Conservation (phyloP, 2,797 vertebrate species). For the Gallinago solitaria region DNA sequence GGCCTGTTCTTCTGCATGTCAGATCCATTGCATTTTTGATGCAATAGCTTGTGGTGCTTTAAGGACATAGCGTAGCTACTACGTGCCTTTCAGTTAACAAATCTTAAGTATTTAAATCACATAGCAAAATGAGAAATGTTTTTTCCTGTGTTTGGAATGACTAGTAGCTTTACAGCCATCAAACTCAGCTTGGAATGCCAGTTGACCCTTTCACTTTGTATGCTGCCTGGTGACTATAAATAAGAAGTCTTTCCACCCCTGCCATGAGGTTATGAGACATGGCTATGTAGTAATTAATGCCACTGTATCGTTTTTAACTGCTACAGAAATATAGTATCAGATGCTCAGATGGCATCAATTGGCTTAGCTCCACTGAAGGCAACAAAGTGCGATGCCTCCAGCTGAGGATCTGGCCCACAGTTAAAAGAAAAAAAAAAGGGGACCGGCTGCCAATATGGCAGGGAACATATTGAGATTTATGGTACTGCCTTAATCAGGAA, state of each 20-base stretch:
- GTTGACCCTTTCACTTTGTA: conserved; percentile 13
- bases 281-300: conserved; percentile 49
- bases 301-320: conserved; percentile 34
- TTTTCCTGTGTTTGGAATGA: background rate
- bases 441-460: conserved; percentile 66
- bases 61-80: background rate
- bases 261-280: conserved; percentile 27
- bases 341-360: conserved; percentile 67
- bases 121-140: background rate
- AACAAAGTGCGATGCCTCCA: conserved; percentile 46
- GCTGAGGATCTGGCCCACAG: conserved; percentile 64
- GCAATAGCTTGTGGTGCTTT: background rate
- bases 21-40: conserved; percentile 10
- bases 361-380: conserved; percentile 58
- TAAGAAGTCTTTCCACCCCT: background rate
- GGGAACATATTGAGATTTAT: conserved; percentile 67
- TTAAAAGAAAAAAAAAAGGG: conserved; percentile 32
- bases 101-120: conserved; percentile 2
- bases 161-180: conserved; percentile 9
- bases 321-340: conserved; percentile 51
- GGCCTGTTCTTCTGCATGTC: conserved; percentile 2
- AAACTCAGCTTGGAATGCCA: conserved; percentile 39
- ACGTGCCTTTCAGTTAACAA: background rate
- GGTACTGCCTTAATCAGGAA: conserved; percentile 50
- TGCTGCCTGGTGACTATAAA: conserved; percentile 3